Evolutionary conservation across 2,113 vertebrate species (phyloP).

Genomic region (Sisor rabdophorus): DNA sequence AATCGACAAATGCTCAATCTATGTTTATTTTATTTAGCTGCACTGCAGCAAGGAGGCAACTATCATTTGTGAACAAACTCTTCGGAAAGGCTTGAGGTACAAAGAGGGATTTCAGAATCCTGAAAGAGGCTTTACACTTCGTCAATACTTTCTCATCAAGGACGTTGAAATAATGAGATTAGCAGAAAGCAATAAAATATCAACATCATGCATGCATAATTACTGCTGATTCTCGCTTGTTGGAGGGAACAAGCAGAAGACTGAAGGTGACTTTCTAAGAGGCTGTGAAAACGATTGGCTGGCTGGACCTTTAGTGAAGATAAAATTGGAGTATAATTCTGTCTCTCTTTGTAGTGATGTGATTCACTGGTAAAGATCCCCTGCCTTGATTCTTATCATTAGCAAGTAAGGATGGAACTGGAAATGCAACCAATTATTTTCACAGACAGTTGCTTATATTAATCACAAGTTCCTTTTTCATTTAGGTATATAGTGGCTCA

Average conservation of each 20-base stretch:
- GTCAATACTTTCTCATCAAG: constrained; percentile 54
- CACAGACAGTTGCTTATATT: background rate
- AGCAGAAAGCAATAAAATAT: constrained; percentile 46
- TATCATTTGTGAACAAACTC: constrained; percentile 27
- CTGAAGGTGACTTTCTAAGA: constrained; percentile 52
- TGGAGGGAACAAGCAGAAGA: constrained; percentile 32
- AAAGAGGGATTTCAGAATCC: constrained; percentile 29
- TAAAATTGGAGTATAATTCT: constrained; percentile 30
- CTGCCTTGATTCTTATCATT: constrained; percentile 22
- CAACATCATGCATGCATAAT: constrained; percentile 50
- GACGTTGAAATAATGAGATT: constrained; percentile 55
- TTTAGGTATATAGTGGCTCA: too few species aligned
- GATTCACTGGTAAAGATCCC: constrained; percentile 17
- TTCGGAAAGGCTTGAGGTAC: background rate
- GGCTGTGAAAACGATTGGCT: constrained; percentile 20
- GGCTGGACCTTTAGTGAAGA: constrained; percentile 12
- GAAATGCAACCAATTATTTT: background rate
- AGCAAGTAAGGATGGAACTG: background rate
- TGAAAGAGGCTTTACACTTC: constrained; percentile 48
- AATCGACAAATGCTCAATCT: constrained; percentile 31
- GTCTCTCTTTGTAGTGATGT: constrained; percentile 28
- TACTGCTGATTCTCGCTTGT: constrained; percentile 41
- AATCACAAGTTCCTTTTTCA: background rate
- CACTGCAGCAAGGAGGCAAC: constrained; percentile 26
- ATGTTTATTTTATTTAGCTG: constrained; percentile 35